Conservation (phyloP, 2,113 vertebrate species). For the Mustelus asterias region DNA sequence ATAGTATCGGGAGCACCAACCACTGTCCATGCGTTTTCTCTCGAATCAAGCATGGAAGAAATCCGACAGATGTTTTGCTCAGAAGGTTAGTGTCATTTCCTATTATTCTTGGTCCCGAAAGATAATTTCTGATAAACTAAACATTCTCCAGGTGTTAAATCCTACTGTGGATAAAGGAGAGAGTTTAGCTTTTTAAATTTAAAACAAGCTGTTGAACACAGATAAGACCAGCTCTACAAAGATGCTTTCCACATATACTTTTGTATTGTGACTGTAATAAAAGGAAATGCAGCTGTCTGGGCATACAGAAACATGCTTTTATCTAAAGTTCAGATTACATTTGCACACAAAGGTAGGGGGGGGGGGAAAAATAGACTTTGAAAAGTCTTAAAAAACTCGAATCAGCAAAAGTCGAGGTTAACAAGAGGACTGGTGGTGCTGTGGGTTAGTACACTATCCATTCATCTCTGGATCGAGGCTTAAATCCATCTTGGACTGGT, state of each 20-base stretch:
- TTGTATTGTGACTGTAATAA: slow-evolving; percentile 24
- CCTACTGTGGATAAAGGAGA: neutral
- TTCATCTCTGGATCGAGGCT: neutral
- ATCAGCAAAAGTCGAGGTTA: neutral
- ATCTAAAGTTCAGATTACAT: slow-evolving; percentile 25
- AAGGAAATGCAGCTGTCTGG: neutral
- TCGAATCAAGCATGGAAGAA: neutral
- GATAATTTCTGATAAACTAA: neutral
- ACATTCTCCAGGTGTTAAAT: slow-evolving; percentile 20
- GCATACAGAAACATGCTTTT: neutral
- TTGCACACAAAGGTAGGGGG: neutral
- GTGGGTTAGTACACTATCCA: neutral
- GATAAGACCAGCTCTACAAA: slow-evolving; percentile 11
- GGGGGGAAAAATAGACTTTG: neutral
- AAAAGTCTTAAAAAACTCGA: neutral
- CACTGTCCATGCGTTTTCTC: neutral
- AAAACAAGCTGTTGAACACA: slow-evolving; percentile 6
- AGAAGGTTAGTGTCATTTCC: slow-evolving; percentile 1
- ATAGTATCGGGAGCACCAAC: too few relatives aligned
- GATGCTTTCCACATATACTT: neutral
- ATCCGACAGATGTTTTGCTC: neutral
- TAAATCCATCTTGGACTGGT: neutral
- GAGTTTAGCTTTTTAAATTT: neutral
- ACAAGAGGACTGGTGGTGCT: neutral
- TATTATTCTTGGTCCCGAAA: slow-evolving; percentile 11